A percentile compares a stretch with the other conserved stretches of the same genome.
These are phyloP conservation scores for Salvelinus namaycush DNA, from an alignment of 2,113 vertebrate species.

Conservation along the genomic window DNA sequence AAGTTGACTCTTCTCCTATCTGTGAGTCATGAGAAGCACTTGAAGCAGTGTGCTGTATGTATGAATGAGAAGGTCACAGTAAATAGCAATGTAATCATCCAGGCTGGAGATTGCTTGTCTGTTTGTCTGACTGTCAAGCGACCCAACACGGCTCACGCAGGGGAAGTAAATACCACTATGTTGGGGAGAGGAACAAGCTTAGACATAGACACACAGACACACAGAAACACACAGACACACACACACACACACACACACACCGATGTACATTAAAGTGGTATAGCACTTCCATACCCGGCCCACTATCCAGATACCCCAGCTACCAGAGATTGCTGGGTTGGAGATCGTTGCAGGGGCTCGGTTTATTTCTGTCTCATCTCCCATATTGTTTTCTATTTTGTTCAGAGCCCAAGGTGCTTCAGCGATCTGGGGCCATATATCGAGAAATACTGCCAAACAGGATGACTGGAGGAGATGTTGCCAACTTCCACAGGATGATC, in stretches of 20 bases:
- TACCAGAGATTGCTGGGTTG: conserved; percentile 69
- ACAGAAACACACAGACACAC: conserved; percentile 43
- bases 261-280: conserved; percentile 57
- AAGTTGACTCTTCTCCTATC: too few relatives aligned
- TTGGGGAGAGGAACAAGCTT: conserved; percentile 49
- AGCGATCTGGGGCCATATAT: conserved; percentile 64
- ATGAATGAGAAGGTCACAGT: conserved; percentile 57
- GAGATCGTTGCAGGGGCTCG: conserved; percentile 61
- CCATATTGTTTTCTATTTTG: conserved; percentile 56
- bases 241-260: conserved; percentile 6
- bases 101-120: conserved; percentile 61
- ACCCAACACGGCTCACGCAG: conserved; percentile 51
- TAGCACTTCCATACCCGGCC: conserved; percentile 59
- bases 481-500: too few relatives aligned
- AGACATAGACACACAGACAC: conserved; percentile 54
- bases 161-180: conserved; percentile 44
- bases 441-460: conserved; percentile 57
- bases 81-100: conserved; percentile 51
- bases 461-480: too few relatives aligned
- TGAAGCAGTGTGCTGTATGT: conserved; percentile 5
- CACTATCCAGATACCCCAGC: conserved; percentile 44
- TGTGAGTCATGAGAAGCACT: too few relatives aligned
- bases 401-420: conserved; percentile 51
- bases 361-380: conserved; percentile 5
- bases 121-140: conserved; percentile 52